phyloP scores from a whole-genome alignment of 2,888 invertebrate species.

The Altica lythri region DNA sequence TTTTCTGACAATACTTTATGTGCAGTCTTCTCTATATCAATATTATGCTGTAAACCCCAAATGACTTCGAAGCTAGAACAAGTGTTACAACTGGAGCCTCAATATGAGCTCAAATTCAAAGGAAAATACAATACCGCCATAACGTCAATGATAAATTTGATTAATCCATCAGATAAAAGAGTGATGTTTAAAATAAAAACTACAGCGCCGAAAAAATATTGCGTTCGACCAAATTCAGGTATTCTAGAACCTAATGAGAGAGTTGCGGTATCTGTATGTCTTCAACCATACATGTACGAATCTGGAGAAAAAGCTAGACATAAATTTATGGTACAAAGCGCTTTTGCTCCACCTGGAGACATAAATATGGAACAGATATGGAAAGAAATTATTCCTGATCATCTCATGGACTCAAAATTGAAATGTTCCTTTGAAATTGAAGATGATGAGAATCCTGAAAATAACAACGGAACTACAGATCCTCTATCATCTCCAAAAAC shows the following conservation, averaged over 20 bases:
- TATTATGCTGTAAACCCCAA: constrained; percentile 34
- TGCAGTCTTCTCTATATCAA: neutral
- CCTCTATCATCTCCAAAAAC: no score
- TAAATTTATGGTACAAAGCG: constrained; percentile 99
- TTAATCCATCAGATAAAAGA: constrained; percentile 83
- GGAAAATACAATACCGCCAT: constrained; percentile 84
- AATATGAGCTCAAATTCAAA: constrained; percentile 85
- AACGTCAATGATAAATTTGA: constrained; percentile 85
- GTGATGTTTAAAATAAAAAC: constrained; percentile 85
- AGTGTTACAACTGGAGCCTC: constrained; percentile 83
- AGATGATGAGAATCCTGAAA: constrained; percentile 29
- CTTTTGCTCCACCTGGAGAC: constrained; percentile 82
- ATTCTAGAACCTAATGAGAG: constrained; percentile 75
- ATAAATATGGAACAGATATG: constrained; percentile 66
- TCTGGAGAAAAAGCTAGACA: constrained; percentile 95
- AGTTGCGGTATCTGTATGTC: constrained; percentile 88
- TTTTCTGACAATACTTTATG: neutral
- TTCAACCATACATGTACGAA: constrained; percentile 94
- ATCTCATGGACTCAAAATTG: constrained; percentile 94
- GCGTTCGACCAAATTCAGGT: constrained; percentile 37
- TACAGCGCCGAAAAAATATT: constrained; percentile 38
- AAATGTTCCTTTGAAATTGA: constrained; percentile 85
- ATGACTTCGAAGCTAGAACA: constrained; percentile 74
- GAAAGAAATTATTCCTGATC: constrained; percentile 84
- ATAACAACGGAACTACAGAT: no score